Evolutionary conservation across 2,888 invertebrate genomes (phyloP).

Genomic region (Philhelius pedissequus): DNA sequence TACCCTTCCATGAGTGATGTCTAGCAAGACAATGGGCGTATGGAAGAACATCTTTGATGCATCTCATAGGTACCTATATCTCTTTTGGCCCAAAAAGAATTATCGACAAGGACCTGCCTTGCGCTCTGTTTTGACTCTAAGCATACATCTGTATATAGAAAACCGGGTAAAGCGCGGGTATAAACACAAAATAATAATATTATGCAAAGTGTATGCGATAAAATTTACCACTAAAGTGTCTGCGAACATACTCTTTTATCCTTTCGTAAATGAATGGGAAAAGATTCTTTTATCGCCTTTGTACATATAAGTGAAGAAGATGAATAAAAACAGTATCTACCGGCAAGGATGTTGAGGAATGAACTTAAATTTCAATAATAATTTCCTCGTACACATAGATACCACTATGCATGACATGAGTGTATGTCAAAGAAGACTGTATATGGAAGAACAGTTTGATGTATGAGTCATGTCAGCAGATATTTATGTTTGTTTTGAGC

Average conservation of each 20-base stretch:
- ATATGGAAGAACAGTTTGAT: neutral
- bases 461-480: conserved; percentile 45
- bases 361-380: conserved; percentile 49
- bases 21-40: conserved; percentile 53
- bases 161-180: neutral
- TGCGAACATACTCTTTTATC: neutral
- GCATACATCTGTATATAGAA: neutral
- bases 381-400: too few species aligned
- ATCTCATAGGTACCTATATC: neutral
- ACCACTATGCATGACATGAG: neutral
- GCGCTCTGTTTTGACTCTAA: neutral
- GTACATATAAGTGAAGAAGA: neutral
- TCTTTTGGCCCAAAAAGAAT: neutral
- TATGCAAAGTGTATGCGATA: conserved; percentile 63
- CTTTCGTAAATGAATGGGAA: conserved; percentile 45
- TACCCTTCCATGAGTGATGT: conserved; percentile 4
- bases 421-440: neutral
- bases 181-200: conserved; percentile 63
- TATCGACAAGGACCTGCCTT: conserved; percentile 38
- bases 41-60: conserved; percentile 37
- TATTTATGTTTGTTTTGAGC: conserved; percentile 37
- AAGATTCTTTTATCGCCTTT: conserved; percentile 38
- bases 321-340: conserved; percentile 10
- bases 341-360: conserved; percentile 48
- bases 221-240: conserved; percentile 55